Evolutionary conservation across 2,888 invertebrate genomes (phyloP).

Genomic region (Buathra laborator): DNA sequence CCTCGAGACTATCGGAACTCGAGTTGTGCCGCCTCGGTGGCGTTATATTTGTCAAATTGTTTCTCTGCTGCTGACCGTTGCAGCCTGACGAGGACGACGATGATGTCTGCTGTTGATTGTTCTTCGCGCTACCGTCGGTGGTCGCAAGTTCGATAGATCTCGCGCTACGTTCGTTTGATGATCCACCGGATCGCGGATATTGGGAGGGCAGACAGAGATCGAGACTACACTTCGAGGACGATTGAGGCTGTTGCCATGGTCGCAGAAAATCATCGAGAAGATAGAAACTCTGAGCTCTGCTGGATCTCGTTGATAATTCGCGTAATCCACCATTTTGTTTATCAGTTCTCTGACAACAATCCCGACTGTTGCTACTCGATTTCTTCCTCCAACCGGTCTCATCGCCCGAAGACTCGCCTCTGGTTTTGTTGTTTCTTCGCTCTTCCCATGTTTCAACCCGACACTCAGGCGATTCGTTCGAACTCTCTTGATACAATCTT

Average conservation of each 20-base stretch:
- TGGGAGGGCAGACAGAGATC: conserved; percentile 83
- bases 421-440: conserved; percentile 56
- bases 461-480: conserved; percentile 68
- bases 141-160: conserved; percentile 70
- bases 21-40: conserved; percentile 83
- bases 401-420: conserved; percentile 63
- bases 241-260: conserved; percentile 74
- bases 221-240: conserved; percentile 77
- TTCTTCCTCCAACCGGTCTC: conserved; percentile 67
- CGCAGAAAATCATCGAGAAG: conserved; percentile 85
- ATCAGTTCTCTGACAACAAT: conserved; percentile 57
- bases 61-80: conserved; percentile 61
- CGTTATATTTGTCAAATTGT: conserved; percentile 79
- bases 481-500: conserved; percentile 78
- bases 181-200: conserved; percentile 55
- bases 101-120: conserved; percentile 62
- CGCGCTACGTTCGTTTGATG: conserved; percentile 69
- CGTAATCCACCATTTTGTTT: conserved; percentile 65
- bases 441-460: conserved; percentile 64
- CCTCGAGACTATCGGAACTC: conserved; percentile 84
- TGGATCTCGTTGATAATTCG: conserved; percentile 79
- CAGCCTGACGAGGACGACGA: conserved; percentile 54
- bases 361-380: conserved; percentile 36
- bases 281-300: conserved; percentile 85
- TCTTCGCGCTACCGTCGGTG: conserved; percentile 41